These are phyloP conservation scores for Tetrao urogallus DNA, from an alignment of 2,113 vertebrate species.

Conservation along the genomic window DNA sequence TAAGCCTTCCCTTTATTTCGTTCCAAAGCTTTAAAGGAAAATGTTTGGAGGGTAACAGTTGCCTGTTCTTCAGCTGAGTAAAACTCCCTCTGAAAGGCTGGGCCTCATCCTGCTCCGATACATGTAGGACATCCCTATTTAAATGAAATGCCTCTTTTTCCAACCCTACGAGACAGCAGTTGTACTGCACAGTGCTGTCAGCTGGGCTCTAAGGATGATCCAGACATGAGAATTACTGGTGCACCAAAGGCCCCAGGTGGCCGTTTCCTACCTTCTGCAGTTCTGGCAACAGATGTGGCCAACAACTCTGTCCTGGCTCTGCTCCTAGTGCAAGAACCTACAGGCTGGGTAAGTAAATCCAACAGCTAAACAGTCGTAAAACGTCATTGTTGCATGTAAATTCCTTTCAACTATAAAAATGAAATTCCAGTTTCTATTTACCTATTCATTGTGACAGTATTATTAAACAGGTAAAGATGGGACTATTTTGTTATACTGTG, in stretches of 20 bases:
- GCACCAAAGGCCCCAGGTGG: constrained; percentile 45
- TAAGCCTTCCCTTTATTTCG: constrained; percentile 18
- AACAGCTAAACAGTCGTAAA: constrained; percentile 83
- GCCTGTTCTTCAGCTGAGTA: constrained; percentile 49
- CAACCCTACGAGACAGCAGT: neutral
- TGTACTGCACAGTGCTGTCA: neutral
- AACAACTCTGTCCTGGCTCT: constrained; percentile 64
- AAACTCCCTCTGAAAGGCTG: neutral
- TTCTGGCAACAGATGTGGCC: constrained; percentile 67
- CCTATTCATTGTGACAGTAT: constrained; percentile 90
- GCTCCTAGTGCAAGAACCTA: constrained; percentile 74
- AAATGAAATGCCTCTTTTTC: neutral
- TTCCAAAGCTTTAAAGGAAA: constrained; percentile 57
- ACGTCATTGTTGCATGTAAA: constrained; percentile 85
- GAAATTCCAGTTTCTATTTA: constrained; percentile 83
- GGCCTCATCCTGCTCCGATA: constrained; percentile 26
- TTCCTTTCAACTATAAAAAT: constrained; percentile 79
- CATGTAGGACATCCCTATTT: neutral
- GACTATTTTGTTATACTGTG: constrained; percentile 94
- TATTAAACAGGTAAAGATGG: constrained; percentile 91
- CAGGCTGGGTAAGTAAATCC: constrained; percentile 75
- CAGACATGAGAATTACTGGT: constrained; percentile 59
- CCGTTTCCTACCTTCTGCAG: constrained; percentile 60
- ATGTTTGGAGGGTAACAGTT: constrained; percentile 40
- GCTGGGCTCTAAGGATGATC: constrained; percentile 49